Conservation (phyloP, 2,113 vertebrate genomes). For the mouse (Mus musculus) region GRCm39 chr6:6070501-6071000, state of each 20-base stretch:
- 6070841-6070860: slow-evolving; percentile 72
- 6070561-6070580: neutral
- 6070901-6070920: slow-evolving; percentile 74
- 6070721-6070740: slow-evolving; percentile 3
- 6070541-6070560: neutral
- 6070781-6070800: slow-evolving; percentile 22
- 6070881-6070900: slow-evolving; percentile 77
- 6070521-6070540: neutral
- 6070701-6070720: neutral
- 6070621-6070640: neutral
- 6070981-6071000: slow-evolving; percentile 12
- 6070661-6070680: neutral
- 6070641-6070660: neutral
- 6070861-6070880: slow-evolving; percentile 43
- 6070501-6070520: neutral
- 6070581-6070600: neutral
- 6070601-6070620: neutral
- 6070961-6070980: slow-evolving; percentile 57
- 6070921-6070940: slow-evolving; percentile 61
- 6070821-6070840: slow-evolving; percentile 75
- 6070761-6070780: slow-evolving; percentile 55
- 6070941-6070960: slow-evolving; percentile 68
- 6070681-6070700: neutral
- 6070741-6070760: slow-evolving; percentile 32
- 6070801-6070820: slow-evolving; percentile 48